These are phyloP conservation scores for Chiloscyllium punctatum DNA, from an alignment of 2,797 vertebrate genomes.

Conservation along the genomic window DNA sequence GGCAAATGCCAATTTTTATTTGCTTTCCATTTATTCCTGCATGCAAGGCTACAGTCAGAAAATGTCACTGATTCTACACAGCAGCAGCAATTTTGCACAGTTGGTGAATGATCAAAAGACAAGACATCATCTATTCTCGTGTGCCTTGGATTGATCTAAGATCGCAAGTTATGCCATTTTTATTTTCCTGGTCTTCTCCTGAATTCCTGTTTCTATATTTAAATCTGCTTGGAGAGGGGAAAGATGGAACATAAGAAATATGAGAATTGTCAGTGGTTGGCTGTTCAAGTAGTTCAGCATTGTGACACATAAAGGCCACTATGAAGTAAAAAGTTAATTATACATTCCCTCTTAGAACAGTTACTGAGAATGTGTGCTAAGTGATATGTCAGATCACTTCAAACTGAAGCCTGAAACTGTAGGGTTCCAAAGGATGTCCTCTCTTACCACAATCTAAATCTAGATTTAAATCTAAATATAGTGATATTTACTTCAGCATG, in stretches of 20 bases:
- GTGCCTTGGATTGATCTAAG: background rate
- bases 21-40: slow-evolving; percentile 16
- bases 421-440: too few species aligned
- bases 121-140: background rate
- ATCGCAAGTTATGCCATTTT: background rate
- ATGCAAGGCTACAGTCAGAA: slow-evolving; percentile 4
- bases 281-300: background rate
- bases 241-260: background rate
- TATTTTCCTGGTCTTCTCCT: background rate
- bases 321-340: too few species aligned
- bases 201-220: too few species aligned
- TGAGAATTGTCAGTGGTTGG: background rate
- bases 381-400: too few species aligned
- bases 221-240: background rate
- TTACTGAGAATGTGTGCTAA: too few species aligned
- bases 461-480: too few species aligned
- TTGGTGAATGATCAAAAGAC: background rate
- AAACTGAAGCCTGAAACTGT: too few species aligned
- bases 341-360: too few species aligned
- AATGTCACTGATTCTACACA: slow-evolving; percentile 1
- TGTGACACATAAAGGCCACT: background rate
- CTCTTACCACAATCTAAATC: too few species aligned
- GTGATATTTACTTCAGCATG: too few species aligned
- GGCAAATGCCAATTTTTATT: slow-evolving; percentile 14
- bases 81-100: background rate